Evolutionary conservation across 1,140 invertebrate species (phyloP), one percentile per base, ranked within the genome.

Genomic region (Hypsibius dujardini): DNA sequence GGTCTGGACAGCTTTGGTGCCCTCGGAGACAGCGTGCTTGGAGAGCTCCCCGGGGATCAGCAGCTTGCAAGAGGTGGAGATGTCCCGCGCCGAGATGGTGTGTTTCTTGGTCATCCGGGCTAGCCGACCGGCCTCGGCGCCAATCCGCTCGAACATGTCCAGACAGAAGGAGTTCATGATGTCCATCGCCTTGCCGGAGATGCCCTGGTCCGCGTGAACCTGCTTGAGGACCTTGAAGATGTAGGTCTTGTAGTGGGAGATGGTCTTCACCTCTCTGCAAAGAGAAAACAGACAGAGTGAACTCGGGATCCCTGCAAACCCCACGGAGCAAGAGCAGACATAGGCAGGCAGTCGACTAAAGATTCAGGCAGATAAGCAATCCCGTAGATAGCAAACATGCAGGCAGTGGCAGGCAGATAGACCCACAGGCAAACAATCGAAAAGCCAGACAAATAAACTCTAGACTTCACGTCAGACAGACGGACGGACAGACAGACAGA

Each of bases 181-280:
- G 69, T 79, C 76, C 84, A 86, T 86, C 2, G 83, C 83, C 73
- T 84, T 84, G 69, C 76, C 76, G 40, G 84, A 86, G 56, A 88
- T 84, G 47, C 86, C 85, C 72, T 84, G 86, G 75, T 85, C 82
- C 1, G 85, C 85, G 76, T 87, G 87, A 79, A 87, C 86, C 76
- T 86, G 85, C 74, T 86, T 86, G 75, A 89, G 75, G 15, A 88
- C 81, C 75, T 87, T 87, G 79, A 85, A 86, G n/a, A 86, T 81
- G 78, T 87, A 88, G 71, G 86, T 85, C 0, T 83, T 82, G 80
- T 87, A 89, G 72, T 28, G 28, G 28, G 28, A 28, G 28, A 28
- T 28, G 28, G 28, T 28, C 28, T 28, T 28, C 28, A 28, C 28
- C 28, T 28, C 28, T 28, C 28, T 28, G 28, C 28, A 28, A 28